Percentiles rank a stretch among this genome's conserved stretches.
Evolutionary conservation across 2,113 vertebrate genomes (phyloP).

Genomic region (Charina bottae): DNA sequence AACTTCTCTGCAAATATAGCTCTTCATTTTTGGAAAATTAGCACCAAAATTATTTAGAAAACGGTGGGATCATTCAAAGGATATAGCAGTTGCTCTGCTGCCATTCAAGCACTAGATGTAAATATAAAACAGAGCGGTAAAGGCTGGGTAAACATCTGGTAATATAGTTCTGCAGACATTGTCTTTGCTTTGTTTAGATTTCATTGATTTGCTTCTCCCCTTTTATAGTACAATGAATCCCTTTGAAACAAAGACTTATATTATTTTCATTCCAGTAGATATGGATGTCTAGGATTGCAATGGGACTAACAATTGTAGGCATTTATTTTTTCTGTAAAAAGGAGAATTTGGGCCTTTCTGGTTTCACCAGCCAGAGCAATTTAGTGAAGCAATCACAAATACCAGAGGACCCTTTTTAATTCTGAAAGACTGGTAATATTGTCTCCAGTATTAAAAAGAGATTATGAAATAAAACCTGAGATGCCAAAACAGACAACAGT

Average conservation of each 20-base stretch:
- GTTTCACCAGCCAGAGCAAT: not conserved
- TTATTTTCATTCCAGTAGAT: slow-evolving; percentile 64
- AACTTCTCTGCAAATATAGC: slow-evolving; percentile 7
- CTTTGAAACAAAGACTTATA: slow-evolving; percentile 63
- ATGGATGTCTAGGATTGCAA: not conserved
- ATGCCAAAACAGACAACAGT: not conserved
- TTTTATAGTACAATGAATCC: slow-evolving; percentile 71
- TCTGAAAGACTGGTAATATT: not conserved
- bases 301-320: not conserved
- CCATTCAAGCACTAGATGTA: slow-evolving; percentile 67
- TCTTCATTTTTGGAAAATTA: slow-evolving; percentile 13
- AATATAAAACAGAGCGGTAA: slow-evolving; percentile 73
- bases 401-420: not conserved
- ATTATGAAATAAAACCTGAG: not conserved
- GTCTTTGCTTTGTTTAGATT: slow-evolving; percentile 67
- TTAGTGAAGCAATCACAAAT: not conserved
- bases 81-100: slow-evolving; percentile 59
- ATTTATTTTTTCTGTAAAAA: not conserved
- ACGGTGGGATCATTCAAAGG: slow-evolving; percentile 49
- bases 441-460: not conserved
- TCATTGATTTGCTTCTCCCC: slow-evolving; percentile 68
- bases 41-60: slow-evolving; percentile 35
- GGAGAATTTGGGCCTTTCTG: not conserved
- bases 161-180: slow-evolving; percentile 75
- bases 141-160: slow-evolving; percentile 73